A percentile compares a stretch with the other conserved stretches of the same genome.
phyloP scores from a whole-genome alignment of 2,113 vertebrate species.

The Lonchura striata region DNA sequence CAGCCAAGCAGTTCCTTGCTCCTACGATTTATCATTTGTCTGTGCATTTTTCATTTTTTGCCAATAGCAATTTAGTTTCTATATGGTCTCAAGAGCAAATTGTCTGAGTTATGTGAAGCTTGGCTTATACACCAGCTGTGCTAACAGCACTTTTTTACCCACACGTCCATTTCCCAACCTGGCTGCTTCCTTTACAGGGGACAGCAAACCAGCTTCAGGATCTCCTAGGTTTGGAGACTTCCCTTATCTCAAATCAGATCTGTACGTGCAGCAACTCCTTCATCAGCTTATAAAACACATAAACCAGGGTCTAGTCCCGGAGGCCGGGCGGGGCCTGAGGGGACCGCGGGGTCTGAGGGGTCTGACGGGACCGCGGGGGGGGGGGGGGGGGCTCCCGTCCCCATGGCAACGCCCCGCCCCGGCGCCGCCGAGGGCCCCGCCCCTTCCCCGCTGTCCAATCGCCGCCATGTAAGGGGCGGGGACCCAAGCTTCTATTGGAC shows the following conservation, averaged over 20 bases:
- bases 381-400: too few species aligned
- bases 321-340: not conserved
- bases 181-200: not conserved
- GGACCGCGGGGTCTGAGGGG: too few species aligned
- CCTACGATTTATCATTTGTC: not conserved
- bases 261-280: not conserved
- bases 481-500: fast-evolving
- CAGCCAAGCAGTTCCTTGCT: not conserved
- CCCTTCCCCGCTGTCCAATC: not conserved
- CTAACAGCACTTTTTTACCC: not conserved
- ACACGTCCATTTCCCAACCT: not conserved
- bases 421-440: fast-evolving
- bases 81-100: not conserved
- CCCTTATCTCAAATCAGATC: not conserved
- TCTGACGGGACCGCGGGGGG: not conserved
- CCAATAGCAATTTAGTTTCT: not conserved
- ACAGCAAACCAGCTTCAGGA: not conserved
- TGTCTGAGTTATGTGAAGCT: not conserved
- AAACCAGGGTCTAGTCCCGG: not conserved
- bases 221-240: not conserved
- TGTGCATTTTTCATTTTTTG: not conserved
- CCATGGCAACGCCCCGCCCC: not conserved
- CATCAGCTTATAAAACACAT: not conserved
- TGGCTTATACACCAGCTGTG: not conserved
- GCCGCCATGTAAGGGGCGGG: fast-evolving